Conservation (phyloP, 2,888 invertebrate genomes). For the Helicoverpa assulta region DNA sequence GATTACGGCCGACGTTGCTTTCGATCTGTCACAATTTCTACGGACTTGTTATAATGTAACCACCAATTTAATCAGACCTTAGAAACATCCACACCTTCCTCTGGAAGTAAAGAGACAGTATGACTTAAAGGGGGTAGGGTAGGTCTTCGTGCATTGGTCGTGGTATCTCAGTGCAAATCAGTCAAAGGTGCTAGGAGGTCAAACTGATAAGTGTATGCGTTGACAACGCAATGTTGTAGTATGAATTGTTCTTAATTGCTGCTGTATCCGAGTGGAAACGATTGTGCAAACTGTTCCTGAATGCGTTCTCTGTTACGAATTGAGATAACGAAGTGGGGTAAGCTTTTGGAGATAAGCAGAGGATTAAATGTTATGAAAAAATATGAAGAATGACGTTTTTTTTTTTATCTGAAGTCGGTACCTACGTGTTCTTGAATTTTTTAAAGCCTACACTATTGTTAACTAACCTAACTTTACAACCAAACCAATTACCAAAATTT, state of each 20-base stretch:
- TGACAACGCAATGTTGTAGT: constrained; percentile 78
- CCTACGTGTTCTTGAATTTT: too few relatives aligned
- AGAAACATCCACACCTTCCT: constrained; percentile 30
- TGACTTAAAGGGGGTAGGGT: constrained; percentile 30
- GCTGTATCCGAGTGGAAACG: constrained; percentile 72
- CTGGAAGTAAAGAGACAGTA: constrained; percentile 19
- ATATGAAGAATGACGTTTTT: too few relatives aligned
- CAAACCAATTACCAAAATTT: too few relatives aligned
- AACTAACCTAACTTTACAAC: too few relatives aligned
- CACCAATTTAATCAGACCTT: constrained; percentile 66
- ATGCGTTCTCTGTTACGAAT: constrained; percentile 47
- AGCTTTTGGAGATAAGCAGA: constrained; percentile 27
- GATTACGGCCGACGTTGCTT: constrained; percentile 72
- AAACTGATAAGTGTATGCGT: constrained; percentile 71
- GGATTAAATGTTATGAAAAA: constrained; percentile 13
- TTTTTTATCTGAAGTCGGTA: too few relatives aligned
- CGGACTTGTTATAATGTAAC: constrained; percentile 52
- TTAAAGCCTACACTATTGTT: too few relatives aligned
- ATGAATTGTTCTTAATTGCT: constrained; percentile 69
- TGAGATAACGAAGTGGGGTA: constrained; percentile 43
- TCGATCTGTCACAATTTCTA: constrained; percentile 76
- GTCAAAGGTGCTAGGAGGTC: constrained; percentile 81
- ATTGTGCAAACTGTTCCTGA: constrained; percentile 59
- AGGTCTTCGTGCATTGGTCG: constrained; percentile 69
- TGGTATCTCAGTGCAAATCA: constrained; percentile 81